Conservation (phyloP, 2,888 invertebrate genomes). For the Ennomos fuscantarius region DNA sequence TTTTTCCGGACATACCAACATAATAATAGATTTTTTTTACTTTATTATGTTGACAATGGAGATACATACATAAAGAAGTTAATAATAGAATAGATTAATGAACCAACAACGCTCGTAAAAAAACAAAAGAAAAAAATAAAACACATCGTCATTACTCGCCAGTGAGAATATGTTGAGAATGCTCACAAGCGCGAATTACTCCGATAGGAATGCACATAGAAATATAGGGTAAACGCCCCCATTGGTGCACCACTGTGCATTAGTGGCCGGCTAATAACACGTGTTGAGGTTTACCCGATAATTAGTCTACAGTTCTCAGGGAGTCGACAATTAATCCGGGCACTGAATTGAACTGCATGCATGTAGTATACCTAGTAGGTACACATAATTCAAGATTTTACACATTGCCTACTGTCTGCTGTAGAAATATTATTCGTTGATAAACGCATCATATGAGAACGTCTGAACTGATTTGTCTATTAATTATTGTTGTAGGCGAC, state of each 20-base stretch:
- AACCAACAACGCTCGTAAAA: not conserved
- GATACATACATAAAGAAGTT: too few relatives aligned
- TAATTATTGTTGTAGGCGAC: too few relatives aligned
- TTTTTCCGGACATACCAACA: too few relatives aligned
- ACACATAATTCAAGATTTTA: too few relatives aligned
- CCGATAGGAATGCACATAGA: conserved; percentile 56
- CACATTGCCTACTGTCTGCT: too few relatives aligned
- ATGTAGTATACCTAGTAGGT: conserved; percentile 10
- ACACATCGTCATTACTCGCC: not conserved
- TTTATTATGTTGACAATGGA: too few relatives aligned
- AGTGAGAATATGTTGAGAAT: conserved; percentile 33
- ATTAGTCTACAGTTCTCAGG: conserved; percentile 67
- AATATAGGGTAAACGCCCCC: conserved; percentile 66
- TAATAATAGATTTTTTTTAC: too few relatives aligned
- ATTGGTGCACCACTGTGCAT: conserved; percentile 55
- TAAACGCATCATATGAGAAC: not conserved
- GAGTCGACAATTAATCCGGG: conserved; percentile 63
- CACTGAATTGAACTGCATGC: conserved; percentile 56
- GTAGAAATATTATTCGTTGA: too few relatives aligned
- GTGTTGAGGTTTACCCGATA: conserved; percentile 51
- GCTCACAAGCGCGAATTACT: conserved; percentile 60
- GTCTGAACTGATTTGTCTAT: too few relatives aligned
- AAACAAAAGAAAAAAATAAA: not conserved
- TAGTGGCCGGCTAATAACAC: conserved; percentile 71
- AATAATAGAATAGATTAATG: too few relatives aligned